phyloP scores from a whole-genome alignment of 2,113 vertebrate species.

The Amblyornis subalaris region DNA sequence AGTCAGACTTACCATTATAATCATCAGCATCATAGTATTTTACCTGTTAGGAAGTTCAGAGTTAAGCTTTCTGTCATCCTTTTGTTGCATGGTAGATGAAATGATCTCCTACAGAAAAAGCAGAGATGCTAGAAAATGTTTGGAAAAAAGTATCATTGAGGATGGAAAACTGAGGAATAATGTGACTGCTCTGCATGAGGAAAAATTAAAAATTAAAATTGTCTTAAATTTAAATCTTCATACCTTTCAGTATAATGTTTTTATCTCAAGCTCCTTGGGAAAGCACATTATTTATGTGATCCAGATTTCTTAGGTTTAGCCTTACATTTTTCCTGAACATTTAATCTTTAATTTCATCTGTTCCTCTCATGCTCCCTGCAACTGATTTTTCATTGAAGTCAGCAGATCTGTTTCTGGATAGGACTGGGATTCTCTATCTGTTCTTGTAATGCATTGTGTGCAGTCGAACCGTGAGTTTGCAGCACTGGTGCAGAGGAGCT shows the following conservation, averaged over 20 bases:
- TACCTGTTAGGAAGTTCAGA: background rate
- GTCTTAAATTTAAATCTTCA: background rate
- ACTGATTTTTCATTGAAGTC: background rate
- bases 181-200: rapidly evolving
- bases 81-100: background rate
- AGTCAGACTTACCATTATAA: background rate
- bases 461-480: background rate
- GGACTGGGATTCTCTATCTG: background rate
- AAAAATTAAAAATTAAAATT: background rate
- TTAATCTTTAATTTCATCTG: background rate
- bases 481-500: background rate
- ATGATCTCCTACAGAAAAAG: background rate
- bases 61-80: background rate
- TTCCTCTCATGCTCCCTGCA: background rate
- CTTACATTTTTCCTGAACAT: background rate
- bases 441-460: background rate
- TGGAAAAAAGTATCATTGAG: background rate
- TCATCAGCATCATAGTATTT: background rate
- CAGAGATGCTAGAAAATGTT: background rate
- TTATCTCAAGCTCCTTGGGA: background rate
- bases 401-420: background rate
- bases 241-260: background rate
- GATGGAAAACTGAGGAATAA: background rate
- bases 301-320: background rate
- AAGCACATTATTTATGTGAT: background rate